A percentile compares a stretch with the other conserved stretches of the same genome.
Evolutionary conservation across 2,888 invertebrate genomes (phyloP).

Genomic region (Cantharis rustica): DNA sequence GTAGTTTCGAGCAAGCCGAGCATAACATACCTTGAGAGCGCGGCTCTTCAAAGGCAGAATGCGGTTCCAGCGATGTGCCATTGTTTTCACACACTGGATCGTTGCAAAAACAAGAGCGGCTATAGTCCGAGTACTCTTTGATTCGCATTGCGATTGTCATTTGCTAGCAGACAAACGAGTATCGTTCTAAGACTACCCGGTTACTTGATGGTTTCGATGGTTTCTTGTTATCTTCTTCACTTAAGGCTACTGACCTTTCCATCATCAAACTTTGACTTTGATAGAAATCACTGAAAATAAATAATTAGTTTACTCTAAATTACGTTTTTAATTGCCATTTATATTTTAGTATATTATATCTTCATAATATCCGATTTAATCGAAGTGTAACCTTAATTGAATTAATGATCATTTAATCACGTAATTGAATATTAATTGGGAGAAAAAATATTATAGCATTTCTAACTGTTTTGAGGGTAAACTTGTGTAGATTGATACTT

Average conservation of each 20-base stretch:
- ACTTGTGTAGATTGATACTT: background rate
- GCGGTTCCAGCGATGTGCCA: conserved; percentile 55
- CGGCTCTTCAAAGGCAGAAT: conserved; percentile 54
- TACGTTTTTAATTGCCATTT: background rate
- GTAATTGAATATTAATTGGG: background rate
- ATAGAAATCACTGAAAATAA: background rate
- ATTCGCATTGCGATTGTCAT: conserved; percentile 52
- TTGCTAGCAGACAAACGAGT: conserved; percentile 52
- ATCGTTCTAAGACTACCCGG: conserved; percentile 39
- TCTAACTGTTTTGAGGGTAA: background rate
- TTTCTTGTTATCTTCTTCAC: conserved; percentile 16
- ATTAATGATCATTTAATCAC: background rate
- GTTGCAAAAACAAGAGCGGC: conserved; percentile 55
- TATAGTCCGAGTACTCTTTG: conserved; percentile 51
- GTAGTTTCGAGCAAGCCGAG: conserved; percentile 35
- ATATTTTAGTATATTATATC: too few species aligned
- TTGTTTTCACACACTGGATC: conserved; percentile 57
- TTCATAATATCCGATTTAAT: background rate
- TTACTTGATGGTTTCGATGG: conserved; percentile 19
- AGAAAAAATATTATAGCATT: background rate
- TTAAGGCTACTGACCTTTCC: conserved; percentile 13
- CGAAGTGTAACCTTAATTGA: background rate
- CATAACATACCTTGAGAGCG: conserved; percentile 47
- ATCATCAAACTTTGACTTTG: background rate
- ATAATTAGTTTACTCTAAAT: background rate